Conservation (phyloP, 2,113 vertebrate species). For the Colius striatus region DNA sequence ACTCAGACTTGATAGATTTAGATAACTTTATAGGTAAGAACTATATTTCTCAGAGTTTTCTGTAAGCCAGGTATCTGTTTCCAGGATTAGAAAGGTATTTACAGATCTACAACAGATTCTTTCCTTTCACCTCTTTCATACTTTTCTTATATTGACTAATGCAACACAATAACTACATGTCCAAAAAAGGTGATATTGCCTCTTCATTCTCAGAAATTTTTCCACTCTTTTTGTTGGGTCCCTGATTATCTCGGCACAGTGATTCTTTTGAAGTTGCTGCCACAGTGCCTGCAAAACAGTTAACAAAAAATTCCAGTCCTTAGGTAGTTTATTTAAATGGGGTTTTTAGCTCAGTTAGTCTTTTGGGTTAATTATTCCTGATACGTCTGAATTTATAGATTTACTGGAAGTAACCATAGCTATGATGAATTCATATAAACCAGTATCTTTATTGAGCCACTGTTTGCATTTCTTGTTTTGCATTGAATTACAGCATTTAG, state of each 20-base stretch:
- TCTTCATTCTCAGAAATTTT: background rate
- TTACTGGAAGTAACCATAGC: background rate
- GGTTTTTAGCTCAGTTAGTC: background rate
- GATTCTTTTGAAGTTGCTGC: background rate
- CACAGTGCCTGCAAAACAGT: background rate
- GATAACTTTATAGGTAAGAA: background rate
- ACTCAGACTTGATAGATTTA: background rate
- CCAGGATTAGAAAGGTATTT: background rate
- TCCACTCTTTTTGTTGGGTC: background rate
- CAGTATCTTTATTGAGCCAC: background rate
- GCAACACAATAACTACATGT: background rate
- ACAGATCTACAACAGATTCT: background rate
- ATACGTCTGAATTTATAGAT: background rate
- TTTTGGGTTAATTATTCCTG: background rate
- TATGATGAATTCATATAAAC: background rate
- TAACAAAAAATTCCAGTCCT: background rate
- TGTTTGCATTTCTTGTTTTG: background rate
- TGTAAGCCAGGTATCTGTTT: background rate
- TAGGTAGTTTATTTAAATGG: background rate
- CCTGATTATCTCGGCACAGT: background rate
- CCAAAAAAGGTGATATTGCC: background rate
- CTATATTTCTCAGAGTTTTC: background rate
- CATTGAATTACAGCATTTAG: conserved; percentile 2
- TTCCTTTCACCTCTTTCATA: background rate
- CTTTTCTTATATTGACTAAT: background rate